Evolutionary conservation across 30 jellyfish, hydroid and myxozoan genomes (phyloP).

Genomic region (Aurelia aurita complex sp. Pacific): DNA sequence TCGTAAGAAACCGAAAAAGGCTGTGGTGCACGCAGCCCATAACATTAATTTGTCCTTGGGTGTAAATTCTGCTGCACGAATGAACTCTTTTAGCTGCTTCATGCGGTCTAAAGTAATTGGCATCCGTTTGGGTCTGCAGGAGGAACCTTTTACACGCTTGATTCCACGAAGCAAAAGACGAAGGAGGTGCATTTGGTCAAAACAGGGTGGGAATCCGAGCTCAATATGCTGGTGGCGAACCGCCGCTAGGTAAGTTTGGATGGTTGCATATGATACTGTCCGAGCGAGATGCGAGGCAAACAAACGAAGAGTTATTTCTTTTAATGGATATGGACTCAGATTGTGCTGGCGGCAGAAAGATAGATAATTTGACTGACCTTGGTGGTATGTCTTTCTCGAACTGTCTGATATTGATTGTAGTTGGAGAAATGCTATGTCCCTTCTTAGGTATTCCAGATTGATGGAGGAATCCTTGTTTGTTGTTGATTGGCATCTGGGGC

Average conservation of each 20-base stretch:
- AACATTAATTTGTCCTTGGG: too few species aligned
- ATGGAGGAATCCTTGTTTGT: neutral
- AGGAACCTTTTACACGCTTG: too few species aligned
- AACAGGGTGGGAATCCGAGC: neutral
- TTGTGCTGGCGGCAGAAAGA: neutral
- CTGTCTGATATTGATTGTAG: neutral
- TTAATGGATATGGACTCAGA: neutral
- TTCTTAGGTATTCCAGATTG: neutral
- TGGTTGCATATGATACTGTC: neutral
- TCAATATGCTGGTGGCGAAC: conserved; percentile 3
- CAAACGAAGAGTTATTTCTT: neutral
- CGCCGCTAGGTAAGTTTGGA: conserved; percentile 9
- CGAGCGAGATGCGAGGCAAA: neutral
- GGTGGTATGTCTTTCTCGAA: conserved; percentile 10
- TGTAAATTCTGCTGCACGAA: too few species aligned
- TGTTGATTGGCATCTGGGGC: neutral
- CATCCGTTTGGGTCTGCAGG: too few species aligned
- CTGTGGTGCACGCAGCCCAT: too few species aligned
- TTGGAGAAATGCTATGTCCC: neutral
- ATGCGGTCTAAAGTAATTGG: too few species aligned
- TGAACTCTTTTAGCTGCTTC: too few species aligned
- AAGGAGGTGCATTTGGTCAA: too few species aligned
- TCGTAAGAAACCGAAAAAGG: too few species aligned
- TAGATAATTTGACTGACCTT: neutral
- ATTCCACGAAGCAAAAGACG: too few species aligned